A percentile compares a stretch with the other conserved stretches of the same genome.
Evolutionary conservation across 2,797 vertebrate species (phyloP).

Genomic region (Knipowitschia caucasica): DNA sequence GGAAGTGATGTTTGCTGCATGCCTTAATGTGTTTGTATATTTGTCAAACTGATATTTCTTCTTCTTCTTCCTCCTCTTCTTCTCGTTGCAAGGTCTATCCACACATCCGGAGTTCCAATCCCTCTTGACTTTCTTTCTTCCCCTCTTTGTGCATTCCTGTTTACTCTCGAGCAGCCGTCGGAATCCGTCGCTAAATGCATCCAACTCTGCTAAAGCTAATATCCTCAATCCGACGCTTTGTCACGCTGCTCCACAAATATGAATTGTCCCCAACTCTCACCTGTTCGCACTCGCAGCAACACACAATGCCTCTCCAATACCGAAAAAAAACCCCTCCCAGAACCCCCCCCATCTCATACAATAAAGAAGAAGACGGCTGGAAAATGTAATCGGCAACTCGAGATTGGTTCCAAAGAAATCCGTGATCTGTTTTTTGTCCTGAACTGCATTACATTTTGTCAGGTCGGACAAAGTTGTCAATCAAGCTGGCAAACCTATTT

Average conservation of each 20-base stretch:
- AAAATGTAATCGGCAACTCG: slow-evolving; percentile 73
- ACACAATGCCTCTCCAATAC: slow-evolving; percentile 56
- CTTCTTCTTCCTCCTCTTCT: not conserved
- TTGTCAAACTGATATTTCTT: not conserved
- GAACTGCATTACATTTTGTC: slow-evolving; percentile 74
- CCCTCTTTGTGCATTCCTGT: not conserved
- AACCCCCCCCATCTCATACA: slow-evolving; percentile 68
- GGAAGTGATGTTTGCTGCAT: too few relatives aligned
- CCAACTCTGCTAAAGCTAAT: slow-evolving; percentile 44
- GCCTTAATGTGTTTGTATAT: too few relatives aligned
- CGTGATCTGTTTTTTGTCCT: slow-evolving; percentile 73
- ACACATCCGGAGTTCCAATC: not conserved
- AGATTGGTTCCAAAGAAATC: slow-evolving; percentile 77
- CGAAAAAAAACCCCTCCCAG: too few relatives aligned
- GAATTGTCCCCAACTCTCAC: slow-evolving; percentile 30
- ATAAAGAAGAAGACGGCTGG: slow-evolving; percentile 62
- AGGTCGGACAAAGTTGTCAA: slow-evolving; percentile 81
- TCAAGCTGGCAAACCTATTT: slow-evolving; percentile 80
- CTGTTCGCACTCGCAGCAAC: slow-evolving; percentile 2
- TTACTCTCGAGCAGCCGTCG: not conserved
- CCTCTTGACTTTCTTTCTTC: not conserved
- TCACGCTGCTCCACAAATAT: slow-evolving; percentile 39
- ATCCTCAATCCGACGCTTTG: slow-evolving; percentile 37
- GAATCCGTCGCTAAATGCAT: slow-evolving; percentile 28
- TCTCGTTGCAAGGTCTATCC: too few relatives aligned